Evolutionary conservation across 2,888 invertebrate genomes (phyloP), one percentile per base, ranked within the genome.

Genomic region (Lithophane ornitopus): DNA sequence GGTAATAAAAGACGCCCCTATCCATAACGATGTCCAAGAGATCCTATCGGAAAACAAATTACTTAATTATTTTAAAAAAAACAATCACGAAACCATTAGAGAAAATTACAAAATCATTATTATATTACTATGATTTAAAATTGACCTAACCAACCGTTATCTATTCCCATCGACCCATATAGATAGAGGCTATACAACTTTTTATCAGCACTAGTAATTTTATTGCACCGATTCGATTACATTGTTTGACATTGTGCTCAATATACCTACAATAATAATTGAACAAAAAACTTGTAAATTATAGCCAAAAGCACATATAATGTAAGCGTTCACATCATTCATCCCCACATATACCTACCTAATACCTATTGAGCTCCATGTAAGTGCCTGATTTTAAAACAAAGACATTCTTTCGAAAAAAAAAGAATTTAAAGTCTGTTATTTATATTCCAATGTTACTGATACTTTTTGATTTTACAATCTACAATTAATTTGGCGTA

Each of bases 161-260:
- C 86, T 66, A 12, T 14, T 14, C 63, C 39, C 56, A 81, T 81
- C 84, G 86, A 86, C 86, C 85, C 73, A 85, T 26, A 69, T 77
- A 84, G 84, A 81, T 85, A 84, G 28, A 59, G 8, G 9, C 61
- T 76, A 70, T 82, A 84, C 59, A 74, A 82, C 56, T 66, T 74
- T 67, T 82, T 78, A 75, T 85, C 72, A 69, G 75, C 28, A 52
- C 52, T 54, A 39, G 41, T 65, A 56, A 68, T 76, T 70, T 80
- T 82, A 77, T 74, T 70, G 76, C 67, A 70, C 62, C 61, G 12
- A 52, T 52, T 62, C 54, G n/a, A 76, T 76, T 34, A 63, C 41
- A 4, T 39, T 56, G 65, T 70, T 65, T 44, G 49, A 52, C 49
- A 69, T 34, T 72, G 63, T 56, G 44, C 44, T 76, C 9, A 70